Percentiles rank a stretch among this genome's conserved stretches.
Conservation (phyloP, 1,140 invertebrate species). For the Sycophila sp. region DNA sequence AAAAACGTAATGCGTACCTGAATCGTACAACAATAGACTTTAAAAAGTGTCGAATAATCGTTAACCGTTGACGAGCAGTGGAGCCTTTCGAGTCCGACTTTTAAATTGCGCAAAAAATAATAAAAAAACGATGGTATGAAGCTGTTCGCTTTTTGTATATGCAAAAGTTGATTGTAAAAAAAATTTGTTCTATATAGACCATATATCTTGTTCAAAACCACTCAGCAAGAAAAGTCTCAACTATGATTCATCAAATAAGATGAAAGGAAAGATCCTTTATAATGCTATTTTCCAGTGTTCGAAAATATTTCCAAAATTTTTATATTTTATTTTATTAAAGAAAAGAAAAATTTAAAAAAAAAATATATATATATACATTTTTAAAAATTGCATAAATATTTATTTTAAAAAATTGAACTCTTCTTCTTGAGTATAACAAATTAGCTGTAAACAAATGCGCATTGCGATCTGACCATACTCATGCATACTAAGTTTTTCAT, state of each 20-base stretch:
- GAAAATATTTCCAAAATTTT: not conserved
- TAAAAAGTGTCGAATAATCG: constrained; percentile 31
- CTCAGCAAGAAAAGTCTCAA: constrained; percentile 30
- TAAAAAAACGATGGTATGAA: too few species aligned
- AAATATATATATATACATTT: not conserved
- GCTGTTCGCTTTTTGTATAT: constrained; percentile 25
- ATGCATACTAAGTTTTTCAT: not conserved
- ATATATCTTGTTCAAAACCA: constrained; percentile 8
- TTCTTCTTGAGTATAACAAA: not conserved
- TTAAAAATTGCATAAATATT: not conserved
- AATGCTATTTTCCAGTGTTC: not conserved
- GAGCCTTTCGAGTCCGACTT: constrained; percentile 34
- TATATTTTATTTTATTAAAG: not conserved
- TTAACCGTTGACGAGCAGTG: constrained; percentile 33
- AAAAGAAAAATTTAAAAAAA: not conserved
- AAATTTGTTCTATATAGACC: constrained; percentile 1
- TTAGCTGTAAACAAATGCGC: not conserved
- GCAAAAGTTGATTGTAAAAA: constrained; percentile 27
- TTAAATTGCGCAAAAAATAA: constrained; percentile 17
- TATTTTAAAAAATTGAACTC: constrained; percentile 25
- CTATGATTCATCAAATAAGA: not conserved
- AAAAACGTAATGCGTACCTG: constrained; percentile 38
- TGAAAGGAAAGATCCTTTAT: constrained; percentile 5
- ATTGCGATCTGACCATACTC: not conserved
- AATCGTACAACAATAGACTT: constrained; percentile 40